Evolutionary conservation across 1,140 invertebrate genomes (phyloP).

Genomic region (Cylas formicarius): DNA sequence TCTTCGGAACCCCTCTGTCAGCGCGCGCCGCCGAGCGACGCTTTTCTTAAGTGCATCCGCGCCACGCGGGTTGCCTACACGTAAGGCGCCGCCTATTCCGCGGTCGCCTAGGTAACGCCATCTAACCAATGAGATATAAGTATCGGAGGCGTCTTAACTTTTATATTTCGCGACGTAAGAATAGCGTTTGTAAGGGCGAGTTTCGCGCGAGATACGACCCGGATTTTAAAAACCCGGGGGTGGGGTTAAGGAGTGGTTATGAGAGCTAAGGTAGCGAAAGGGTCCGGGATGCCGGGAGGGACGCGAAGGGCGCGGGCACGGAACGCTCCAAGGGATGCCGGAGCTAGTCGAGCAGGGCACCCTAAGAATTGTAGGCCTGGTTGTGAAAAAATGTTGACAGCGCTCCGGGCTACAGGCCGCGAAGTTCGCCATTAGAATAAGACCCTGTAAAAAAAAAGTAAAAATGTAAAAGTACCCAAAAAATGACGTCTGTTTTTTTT

Average conservation of each 20-base stretch:
- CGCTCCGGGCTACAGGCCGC: background rate
- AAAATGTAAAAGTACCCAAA: too few relatives aligned
- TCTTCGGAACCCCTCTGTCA: background rate
- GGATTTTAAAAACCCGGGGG: constrained; percentile 15
- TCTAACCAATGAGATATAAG: constrained; percentile 25
- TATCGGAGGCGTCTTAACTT: constrained; percentile 22
- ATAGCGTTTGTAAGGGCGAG: constrained; percentile 21
- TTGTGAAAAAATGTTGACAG: background rate
- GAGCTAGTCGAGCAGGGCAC: background rate
- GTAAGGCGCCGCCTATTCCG: constrained; percentile 23
- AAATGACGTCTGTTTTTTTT: too few relatives aligned
- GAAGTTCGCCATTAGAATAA: too few relatives aligned
- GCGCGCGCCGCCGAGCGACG: background rate
- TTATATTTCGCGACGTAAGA: constrained; percentile 20
- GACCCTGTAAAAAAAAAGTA: too few relatives aligned
- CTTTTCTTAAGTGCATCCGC: constrained; percentile 23
- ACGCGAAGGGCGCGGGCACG: background rate
- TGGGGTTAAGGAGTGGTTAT: constrained; percentile 12
- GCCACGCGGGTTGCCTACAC: constrained; percentile 14
- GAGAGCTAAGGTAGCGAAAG: constrained; percentile 6
- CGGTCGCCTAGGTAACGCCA: constrained; percentile 16
- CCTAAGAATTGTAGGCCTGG: constrained; percentile 7
- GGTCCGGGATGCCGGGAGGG: constrained; percentile 6
- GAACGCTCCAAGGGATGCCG: constrained; percentile 12
- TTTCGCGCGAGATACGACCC: constrained; percentile 19